Evolutionary conservation across 2,797 vertebrate species (phyloP), one percentile per base, ranked within the genome.

Genomic region (Champsocephalus esox): DNA sequence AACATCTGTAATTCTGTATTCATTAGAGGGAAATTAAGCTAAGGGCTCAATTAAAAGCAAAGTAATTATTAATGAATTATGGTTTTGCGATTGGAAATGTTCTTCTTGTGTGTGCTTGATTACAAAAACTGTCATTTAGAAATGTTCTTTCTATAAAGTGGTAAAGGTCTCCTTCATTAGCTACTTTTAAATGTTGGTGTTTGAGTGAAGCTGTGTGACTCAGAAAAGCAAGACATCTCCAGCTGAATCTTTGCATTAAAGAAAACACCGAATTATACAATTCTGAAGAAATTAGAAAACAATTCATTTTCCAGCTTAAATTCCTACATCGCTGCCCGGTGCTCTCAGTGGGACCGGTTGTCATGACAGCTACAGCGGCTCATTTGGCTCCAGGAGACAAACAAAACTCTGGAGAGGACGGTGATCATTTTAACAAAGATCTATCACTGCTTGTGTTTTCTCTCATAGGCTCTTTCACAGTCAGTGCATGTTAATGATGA

Each of bases 361-460:
- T 69, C 78, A 89, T 82, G 81, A 64, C 85, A 76, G 51, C 66
- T 41, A 75, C 72, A 56, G 12, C n/a, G 13, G 50, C 41, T 74
- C 48, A 67, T 81, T 80, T 49, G 56, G 41, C 56, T 70, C 28
- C 12, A 24, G 61, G 60, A 73, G 57, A 67, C 55, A 79, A 28
- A 67, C 44, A 54, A 41, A 58, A 44, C 17, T 49, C 50, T 28
- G 4, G 13, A 54, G 46, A 50, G 21, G n/a, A n/a, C 24, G 12
- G 5, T 19, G 38, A 64, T 32, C 32, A 32, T 50, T 60, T 46
- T 21, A 34, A 79, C 67, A 51, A 7, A 64, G 21, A 46, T 63
- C 41, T 56, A n/a, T 17, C 0, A 54, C 32, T 46, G 54, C 24
- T 14, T 55, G 63, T 9, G 14, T 28, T 12, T 32, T 38, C 56